Evolutionary conservation across 2,797 vertebrate genomes (phyloP).

Genomic region (Anabacerthia variegaticeps): DNA sequence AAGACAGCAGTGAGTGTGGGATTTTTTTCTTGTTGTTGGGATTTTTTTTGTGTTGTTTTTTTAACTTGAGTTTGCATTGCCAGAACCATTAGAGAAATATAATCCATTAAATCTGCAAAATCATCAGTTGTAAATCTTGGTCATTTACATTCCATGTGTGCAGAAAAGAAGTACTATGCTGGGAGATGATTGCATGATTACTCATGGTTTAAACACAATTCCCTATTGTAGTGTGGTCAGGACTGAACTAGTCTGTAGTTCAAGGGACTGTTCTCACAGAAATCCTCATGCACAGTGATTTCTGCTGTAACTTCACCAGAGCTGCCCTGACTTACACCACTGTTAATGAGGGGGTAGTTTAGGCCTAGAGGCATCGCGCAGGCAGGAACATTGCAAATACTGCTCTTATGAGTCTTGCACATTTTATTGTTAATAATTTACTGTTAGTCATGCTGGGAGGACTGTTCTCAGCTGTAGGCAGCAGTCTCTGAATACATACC

Average conservation of each 20-base stretch:
- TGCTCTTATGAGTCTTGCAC: slow-evolving; percentile 15
- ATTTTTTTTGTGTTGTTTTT: background rate
- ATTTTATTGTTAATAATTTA: slow-evolving; percentile 45
- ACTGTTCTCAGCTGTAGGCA: slow-evolving; percentile 34
- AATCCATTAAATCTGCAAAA: slow-evolving; percentile 59
- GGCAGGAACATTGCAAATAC: slow-evolving; percentile 11
- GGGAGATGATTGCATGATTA: slow-evolving; percentile 59
- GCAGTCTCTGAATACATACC: slow-evolving; percentile 16
- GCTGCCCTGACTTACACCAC: slow-evolving; percentile 34
- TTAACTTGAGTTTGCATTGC: slow-evolving; percentile 13
- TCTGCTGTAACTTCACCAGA: slow-evolving; percentile 42
- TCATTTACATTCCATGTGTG: slow-evolving; percentile 50
- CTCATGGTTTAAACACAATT: slow-evolving; percentile 65
- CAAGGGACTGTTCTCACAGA: slow-evolving; percentile 36
- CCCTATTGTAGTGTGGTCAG: slow-evolving; percentile 56
- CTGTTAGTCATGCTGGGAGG: slow-evolving; percentile 34
- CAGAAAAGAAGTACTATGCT: slow-evolving; percentile 54
- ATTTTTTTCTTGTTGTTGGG: background rate
- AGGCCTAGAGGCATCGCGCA: slow-evolving; percentile 40
- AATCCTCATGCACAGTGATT: slow-evolving; percentile 27
- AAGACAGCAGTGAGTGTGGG: slow-evolving; percentile 9
- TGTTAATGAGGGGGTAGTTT: background rate
- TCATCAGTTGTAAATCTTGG: slow-evolving; percentile 52
- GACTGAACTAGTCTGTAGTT: slow-evolving; percentile 57
- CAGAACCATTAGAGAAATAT: slow-evolving; percentile 47